These are phyloP conservation scores for Armadillidium nasatum DNA, from an alignment of 1,140 invertebrate species.

Conservation along the genomic window DNA sequence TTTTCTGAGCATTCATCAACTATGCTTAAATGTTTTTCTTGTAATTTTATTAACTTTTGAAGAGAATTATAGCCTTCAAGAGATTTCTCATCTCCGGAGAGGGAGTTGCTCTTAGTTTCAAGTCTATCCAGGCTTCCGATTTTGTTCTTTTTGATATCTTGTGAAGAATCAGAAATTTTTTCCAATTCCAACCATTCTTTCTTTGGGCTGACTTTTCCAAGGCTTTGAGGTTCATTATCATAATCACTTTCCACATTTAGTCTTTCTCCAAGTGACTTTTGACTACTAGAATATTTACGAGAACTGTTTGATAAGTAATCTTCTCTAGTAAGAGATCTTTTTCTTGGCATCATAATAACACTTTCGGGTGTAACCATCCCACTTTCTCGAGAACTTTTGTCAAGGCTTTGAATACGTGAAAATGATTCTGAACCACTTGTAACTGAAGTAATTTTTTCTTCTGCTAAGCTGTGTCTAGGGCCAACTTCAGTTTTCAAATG, in stretches of 20 bases:
- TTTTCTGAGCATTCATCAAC: slow-evolving; percentile 32
- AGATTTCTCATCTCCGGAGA: slow-evolving; percentile 26
- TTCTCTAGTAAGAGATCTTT: slow-evolving; percentile 41
- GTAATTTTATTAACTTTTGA: slow-evolving; percentile 36
- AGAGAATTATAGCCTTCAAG: slow-evolving; percentile 43
- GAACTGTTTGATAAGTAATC: background rate
- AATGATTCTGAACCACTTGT: background rate
- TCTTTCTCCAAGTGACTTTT: background rate
- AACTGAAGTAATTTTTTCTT: slow-evolving; percentile 32
- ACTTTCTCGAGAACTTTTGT: slow-evolving; percentile 40
- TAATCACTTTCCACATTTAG: background rate
- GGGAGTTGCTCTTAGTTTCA: background rate
- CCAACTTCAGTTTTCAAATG: slow-evolving; percentile 28
- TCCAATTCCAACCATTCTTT: background rate
- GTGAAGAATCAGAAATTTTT: background rate
- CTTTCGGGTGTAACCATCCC: slow-evolving; percentile 38
- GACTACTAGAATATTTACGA: background rate
- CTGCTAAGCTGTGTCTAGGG: slow-evolving; percentile 38
- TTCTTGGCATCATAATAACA: slow-evolving; percentile 37
- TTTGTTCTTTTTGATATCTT: background rate
- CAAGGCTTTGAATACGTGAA: slow-evolving; percentile 27
- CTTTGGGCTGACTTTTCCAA: background rate
- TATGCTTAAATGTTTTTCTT: slow-evolving; percentile 36
- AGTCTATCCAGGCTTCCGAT: background rate
- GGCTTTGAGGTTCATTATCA: background rate